Percentiles rank a stretch among this genome's conserved stretches.
These are phyloP conservation scores for Vespertilio murinus DNA, from an alignment of 2,797 vertebrate species.

Conservation along the genomic window DNA sequence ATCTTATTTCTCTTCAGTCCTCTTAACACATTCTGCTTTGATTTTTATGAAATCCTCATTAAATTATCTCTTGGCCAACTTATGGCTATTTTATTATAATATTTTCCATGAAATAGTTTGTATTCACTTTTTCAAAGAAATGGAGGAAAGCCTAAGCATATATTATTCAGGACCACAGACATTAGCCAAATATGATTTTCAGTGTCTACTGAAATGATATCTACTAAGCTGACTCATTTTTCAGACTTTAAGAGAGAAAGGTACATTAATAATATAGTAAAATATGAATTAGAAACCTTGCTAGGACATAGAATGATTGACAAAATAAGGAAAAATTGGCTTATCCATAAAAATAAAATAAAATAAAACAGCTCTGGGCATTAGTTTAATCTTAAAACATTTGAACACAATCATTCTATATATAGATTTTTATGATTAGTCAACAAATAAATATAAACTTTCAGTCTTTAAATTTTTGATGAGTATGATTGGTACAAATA, in stretches of 20 bases:
- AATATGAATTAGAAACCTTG: background rate
- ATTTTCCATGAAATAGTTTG: slow-evolving; percentile 47
- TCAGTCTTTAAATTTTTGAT: background rate
- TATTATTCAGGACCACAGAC: slow-evolving; percentile 27
- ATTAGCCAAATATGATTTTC: background rate
- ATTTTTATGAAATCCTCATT: slow-evolving; percentile 23
- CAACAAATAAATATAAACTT: background rate
- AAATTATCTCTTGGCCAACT: background rate
- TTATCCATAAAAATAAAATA: background rate
- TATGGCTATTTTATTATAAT: slow-evolving; percentile 27
- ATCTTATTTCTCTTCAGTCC: background rate
- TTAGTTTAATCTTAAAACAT: background rate
- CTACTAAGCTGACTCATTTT: background rate
- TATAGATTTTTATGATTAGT: background rate
- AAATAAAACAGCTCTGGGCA: background rate
- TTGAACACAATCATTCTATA: background rate
- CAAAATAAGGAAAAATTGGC: background rate
- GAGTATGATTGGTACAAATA: background rate
- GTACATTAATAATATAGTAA: background rate
- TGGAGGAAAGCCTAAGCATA: slow-evolving; percentile 1
- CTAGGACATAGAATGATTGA: background rate
- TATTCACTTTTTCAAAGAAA: slow-evolving; percentile 43
- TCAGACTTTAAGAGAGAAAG: background rate
- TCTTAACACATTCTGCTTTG: slow-evolving; percentile 15
- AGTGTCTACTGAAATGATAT: background rate